Evolutionary conservation across 2,797 vertebrate genomes (phyloP).

Genomic region (Myotis myotis): DNA sequence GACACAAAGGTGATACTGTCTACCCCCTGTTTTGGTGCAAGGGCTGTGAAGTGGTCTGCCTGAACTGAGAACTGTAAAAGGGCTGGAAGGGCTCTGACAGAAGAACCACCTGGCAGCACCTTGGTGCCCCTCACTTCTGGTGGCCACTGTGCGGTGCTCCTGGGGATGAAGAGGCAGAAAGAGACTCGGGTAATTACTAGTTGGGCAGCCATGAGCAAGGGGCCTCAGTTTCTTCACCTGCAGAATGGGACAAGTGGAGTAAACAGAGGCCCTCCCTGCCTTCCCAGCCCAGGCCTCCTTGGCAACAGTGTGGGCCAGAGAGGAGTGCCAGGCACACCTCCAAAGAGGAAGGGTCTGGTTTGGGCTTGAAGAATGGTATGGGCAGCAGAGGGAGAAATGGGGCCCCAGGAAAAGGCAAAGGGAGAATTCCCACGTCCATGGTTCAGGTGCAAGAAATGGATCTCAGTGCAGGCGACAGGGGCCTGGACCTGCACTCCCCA

Average conservation of each 20-base stretch:
- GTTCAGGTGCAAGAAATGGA: slow-evolving; percentile 14
- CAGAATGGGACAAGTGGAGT: not conserved
- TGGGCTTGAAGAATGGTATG: not conserved
- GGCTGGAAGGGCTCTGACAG: not conserved
- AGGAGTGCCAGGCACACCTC: not conserved
- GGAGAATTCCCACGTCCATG: slow-evolving; percentile 7
- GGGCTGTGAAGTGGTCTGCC: not conserved
- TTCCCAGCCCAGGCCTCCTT: not conserved
- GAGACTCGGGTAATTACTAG: not conserved
- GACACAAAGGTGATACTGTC: not conserved
- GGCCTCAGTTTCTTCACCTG: not conserved
- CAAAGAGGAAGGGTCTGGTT: not conserved
- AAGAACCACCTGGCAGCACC: not conserved
- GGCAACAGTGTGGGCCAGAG: not conserved
- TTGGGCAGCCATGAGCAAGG: not conserved
- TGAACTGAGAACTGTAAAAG: not conserved
- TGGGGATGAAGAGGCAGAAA: not conserved
- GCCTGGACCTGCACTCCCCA: not conserved
- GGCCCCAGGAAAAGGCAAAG: not conserved
- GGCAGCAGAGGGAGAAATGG: not conserved
- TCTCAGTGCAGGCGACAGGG: not conserved
- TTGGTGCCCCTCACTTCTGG: not conserved
- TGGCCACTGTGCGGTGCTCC: not conserved
- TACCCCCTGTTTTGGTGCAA: not conserved
- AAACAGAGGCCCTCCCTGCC: not conserved